Evolutionary conservation across 2,888 invertebrate genomes (phyloP).

Genomic region (Stenotaenia linearis): DNA sequence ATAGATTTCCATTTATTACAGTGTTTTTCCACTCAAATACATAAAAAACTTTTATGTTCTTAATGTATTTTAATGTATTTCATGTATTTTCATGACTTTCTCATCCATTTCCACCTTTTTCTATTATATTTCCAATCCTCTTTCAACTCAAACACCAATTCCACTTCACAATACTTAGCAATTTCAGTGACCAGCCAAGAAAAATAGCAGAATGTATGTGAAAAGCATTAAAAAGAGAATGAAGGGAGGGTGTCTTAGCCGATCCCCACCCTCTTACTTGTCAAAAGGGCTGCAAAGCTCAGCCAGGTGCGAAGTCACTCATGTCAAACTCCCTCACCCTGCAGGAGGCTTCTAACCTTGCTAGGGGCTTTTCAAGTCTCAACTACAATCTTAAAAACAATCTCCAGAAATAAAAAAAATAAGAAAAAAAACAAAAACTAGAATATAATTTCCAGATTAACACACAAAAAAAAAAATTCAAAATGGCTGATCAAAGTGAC

Average conservation of each 20-base stretch:
- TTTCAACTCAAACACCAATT: too few species aligned
- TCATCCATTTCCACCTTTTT: too few species aligned
- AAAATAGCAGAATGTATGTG: not conserved
- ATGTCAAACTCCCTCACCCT: constrained; percentile 19
- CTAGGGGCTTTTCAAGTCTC: not conserved
- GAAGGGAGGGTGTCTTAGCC: not conserved
- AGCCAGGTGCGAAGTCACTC: constrained; percentile 19
- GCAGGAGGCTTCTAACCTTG: constrained; percentile 7
- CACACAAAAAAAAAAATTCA: not conserved
- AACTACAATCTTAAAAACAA: constrained; percentile 1
- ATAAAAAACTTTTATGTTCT: too few species aligned
- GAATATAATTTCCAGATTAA: not conserved
- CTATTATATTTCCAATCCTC: too few species aligned
- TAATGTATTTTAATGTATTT: too few species aligned
- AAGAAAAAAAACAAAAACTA: not conserved
- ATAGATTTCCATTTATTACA: too few species aligned
- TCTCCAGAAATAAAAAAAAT: not conserved
- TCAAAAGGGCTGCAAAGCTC: constrained; percentile 19
- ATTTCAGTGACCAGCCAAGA: too few species aligned
- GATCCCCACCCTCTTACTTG: not conserved
- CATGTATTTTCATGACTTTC: too few species aligned
- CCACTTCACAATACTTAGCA: too few species aligned
- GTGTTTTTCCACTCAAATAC: too few species aligned
- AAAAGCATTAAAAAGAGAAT: not conserved
- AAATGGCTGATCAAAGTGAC: not conserved